Percentiles rank a stretch among this genome's conserved stretches.
These are phyloP conservation scores for Hemiscyllium ocellatum DNA, from an alignment of 2,113 vertebrate species.

Conservation along the genomic window DNA sequence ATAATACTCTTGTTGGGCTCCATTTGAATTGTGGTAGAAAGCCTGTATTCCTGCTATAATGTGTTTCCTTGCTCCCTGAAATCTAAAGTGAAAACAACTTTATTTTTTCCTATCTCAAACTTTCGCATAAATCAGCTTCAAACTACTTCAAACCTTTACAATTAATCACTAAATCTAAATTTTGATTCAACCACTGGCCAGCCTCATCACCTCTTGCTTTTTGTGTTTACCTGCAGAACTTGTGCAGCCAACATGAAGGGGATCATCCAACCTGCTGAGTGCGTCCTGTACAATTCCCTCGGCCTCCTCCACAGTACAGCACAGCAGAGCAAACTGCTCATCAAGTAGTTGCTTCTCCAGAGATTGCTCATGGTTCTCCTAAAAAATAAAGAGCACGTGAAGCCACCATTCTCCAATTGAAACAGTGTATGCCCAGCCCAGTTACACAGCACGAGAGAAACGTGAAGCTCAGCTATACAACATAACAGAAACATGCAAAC, in stretches of 20 bases:
- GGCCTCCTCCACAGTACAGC: slow-evolving; percentile 57
- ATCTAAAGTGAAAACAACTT: not conserved
- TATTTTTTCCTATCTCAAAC: not conserved
- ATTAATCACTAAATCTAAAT: not conserved
- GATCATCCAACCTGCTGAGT: slow-evolving; percentile 71
- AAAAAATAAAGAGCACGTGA: slow-evolving; percentile 27
- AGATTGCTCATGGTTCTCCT: slow-evolving; percentile 67
- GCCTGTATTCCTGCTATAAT: not conserved
- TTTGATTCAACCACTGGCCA: not conserved
- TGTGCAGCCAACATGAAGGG: slow-evolving; percentile 74
- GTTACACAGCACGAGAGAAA: not conserved
- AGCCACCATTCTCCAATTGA: not conserved
- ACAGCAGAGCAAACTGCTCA: slow-evolving; percentile 64
- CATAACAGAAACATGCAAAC: not conserved
- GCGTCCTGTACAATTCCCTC: slow-evolving; percentile 75
- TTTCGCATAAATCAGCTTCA: not conserved
- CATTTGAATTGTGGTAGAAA: not conserved
- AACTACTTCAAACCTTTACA: not conserved
- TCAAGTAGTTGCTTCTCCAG: slow-evolving; percentile 57
- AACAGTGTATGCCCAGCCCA: not conserved
- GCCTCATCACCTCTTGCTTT: not conserved
- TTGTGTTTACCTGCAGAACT: slow-evolving; percentile 71
- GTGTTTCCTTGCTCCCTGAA: not conserved
- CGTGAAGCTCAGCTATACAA: not conserved
- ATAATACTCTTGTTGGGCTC: not conserved